Evolutionary conservation across 2,888 invertebrate genomes (phyloP).

Genomic region (Pseudeuparius sepicola): DNA sequence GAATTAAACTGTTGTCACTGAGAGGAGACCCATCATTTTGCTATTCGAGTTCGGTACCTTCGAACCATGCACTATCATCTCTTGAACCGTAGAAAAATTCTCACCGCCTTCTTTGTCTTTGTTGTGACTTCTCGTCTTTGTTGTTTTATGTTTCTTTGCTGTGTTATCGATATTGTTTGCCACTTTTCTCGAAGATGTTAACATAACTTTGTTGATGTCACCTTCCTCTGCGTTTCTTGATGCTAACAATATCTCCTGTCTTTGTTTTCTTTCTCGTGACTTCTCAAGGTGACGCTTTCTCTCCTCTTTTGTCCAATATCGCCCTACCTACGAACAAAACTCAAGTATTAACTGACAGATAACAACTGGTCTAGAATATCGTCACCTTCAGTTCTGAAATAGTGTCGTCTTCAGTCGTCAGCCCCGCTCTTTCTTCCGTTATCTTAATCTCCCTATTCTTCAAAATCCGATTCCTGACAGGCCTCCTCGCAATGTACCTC

Average conservation of each 20-base stretch:
- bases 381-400: constrained; percentile 61
- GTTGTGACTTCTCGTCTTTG: constrained; percentile 35
- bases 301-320: constrained; percentile 69
- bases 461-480: constrained; percentile 54
- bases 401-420: constrained; percentile 65
- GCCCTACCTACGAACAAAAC: constrained; percentile 38
- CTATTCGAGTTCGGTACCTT: constrained; percentile 35
- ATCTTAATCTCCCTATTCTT: constrained; percentile 58
- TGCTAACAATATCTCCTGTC: constrained; percentile 33
- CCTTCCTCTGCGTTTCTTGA: constrained; percentile 31
- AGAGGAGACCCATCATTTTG: constrained; percentile 49
- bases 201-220: constrained; percentile 28
- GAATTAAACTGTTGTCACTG: constrained; percentile 45
- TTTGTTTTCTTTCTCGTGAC: constrained; percentile 52
- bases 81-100: constrained; percentile 49
- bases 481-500: constrained; percentile 63
- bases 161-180: constrained; percentile 39
- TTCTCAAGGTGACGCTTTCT: constrained; percentile 63
- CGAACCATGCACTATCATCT: constrained; percentile 45
- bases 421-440: constrained; percentile 54
- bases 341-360: neutral
- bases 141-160: constrained; percentile 39
- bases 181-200: constrained; percentile 35
- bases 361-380: neutral
- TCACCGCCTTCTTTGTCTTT: constrained; percentile 34